A percentile compares a stretch with the other conserved stretches of the same genome.
Conservation (phyloP, 2,113 vertebrate species). For the Esox niger region DNA sequence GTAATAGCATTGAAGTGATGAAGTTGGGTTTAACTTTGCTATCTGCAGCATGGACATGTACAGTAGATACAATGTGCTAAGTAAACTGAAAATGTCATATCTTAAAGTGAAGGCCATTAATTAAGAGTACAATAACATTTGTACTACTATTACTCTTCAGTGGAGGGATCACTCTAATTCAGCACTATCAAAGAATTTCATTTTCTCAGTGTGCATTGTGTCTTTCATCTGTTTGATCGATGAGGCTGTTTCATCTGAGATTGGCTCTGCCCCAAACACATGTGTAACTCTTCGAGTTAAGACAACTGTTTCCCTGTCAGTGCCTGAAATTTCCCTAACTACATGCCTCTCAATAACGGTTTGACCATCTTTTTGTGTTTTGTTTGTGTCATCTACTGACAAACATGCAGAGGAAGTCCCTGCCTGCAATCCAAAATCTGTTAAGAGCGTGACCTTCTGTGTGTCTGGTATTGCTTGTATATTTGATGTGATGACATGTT, state of each 20-base stretch:
- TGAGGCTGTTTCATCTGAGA: conserved; percentile 61
- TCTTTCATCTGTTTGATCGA: conserved; percentile 69
- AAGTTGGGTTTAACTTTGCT: background rate
- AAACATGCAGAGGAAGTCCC: conserved; percentile 31
- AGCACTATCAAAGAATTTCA: conserved; percentile 71
- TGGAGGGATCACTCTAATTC: conserved; percentile 22
- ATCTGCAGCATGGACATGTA: background rate
- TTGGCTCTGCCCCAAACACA: conserved; percentile 52
- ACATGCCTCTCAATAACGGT: conserved; percentile 54
- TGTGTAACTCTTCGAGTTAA: conserved; percentile 63
- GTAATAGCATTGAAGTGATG: background rate
- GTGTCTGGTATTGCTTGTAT: conserved; percentile 64
- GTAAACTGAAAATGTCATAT: background rate
- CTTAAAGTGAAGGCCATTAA: background rate
- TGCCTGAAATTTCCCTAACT: conserved; percentile 51
- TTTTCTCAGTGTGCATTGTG: conserved; percentile 73
- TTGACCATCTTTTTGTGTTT: conserved; percentile 27
- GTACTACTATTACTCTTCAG: conserved; percentile 6
- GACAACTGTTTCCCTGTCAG: conserved; percentile 61
- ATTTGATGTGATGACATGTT: conserved; percentile 67
- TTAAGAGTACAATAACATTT: conserved; percentile 20
- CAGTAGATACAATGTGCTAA: background rate
- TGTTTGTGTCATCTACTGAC: conserved; percentile 41
- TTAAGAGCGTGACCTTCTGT: conserved; percentile 58
- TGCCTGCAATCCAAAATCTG: conserved; percentile 47